Evolutionary conservation across 2,113 vertebrate species (phyloP), one percentile per base, ranked within the genome.

Genomic region (Prolemur simus): DNA sequence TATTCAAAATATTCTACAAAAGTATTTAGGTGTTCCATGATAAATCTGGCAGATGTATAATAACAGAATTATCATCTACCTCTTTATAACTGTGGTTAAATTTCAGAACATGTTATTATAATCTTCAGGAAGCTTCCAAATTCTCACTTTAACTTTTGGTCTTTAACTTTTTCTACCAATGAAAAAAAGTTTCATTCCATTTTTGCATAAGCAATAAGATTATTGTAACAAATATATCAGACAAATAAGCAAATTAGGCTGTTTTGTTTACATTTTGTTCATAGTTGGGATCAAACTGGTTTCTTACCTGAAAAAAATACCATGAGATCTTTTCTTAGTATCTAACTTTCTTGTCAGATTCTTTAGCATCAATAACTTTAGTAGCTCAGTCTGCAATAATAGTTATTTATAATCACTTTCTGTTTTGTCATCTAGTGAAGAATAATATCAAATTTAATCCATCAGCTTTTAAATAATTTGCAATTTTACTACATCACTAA

Each of bases 301-400:
- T 71, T 94, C 12, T 87, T 69, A 90, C 6, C 32, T 92, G 68
- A 86, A 25, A 94, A 94, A 87, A 89, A 34, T 21, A 86, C 23
- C 5, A 23, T 1, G 4, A 52, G 12, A 60, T 83, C 1, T 89
- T 91, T 58, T 71, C 42, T 47, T 77, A 83, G 3, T 49, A 20
- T 34, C 56, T n/a, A 60, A 60, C 27, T 52, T 95, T 94, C 25
- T 93, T 64, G 11, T 64, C 3, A 54, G 18, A 58, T 6, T 56
- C 34, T 73, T 89, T 83, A 49, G 21, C 29, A 64, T 83, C 52
- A 71, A 83, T 83, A 76, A 52, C 39, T 13, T 66, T 78, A 47
- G 42, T 42, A 86, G 5, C 20, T 78, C 32, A 87, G 27, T 3
- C 77, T 81, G 5, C 14, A 80, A 20, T 87, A 52, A 52, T 39